Evolutionary conservation across 1,140 invertebrate genomes (phyloP), one percentile per base, ranked within the genome.

Genomic region (Achroia grisella): DNA sequence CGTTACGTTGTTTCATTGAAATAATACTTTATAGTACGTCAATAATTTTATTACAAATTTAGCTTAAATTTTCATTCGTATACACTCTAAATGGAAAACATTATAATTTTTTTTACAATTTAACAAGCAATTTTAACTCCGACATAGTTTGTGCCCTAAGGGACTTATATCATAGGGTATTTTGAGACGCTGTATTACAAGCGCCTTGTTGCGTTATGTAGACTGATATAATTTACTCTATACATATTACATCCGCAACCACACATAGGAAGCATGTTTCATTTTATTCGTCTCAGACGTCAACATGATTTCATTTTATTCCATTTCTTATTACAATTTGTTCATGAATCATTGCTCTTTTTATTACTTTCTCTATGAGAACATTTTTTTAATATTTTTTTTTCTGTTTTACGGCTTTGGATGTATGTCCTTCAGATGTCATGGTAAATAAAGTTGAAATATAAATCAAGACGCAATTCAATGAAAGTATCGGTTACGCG

Each of bases 11-110:
- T 23, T 23, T 6, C 17, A 23, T 31, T 59, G 56, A 52, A 54
- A 57, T 70, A 69, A 68, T 71, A 68, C 64, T 68, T 56, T 47
- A n/a, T n/a, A 60, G 55, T 67, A 46, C 14, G 10, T 28, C 34
- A 44, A 59, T 57, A 36, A 48, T 62, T 37, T 64, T 62, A 68
- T 65, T 71, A 75, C 62, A 74, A 76, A 66, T 64, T 65, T 61
- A 65, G 42, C 32, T 42, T 48, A 23, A n/a, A 32, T 51, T 59
- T 62, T 51, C 58, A 56, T 65, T 57, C 63, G 55, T 63, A 70
- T 73, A 70, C 64, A 70, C 54, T 69, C 64, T 69, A 67, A 68
- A 63, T 80, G 67, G 67, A 75, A 74, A 71, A 73, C 62, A 69
- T 69, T 62, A 66, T 65, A 66, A 56, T 70, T 65, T 31, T 34